phyloP scores from a whole-genome alignment of 2,113 vertebrate genomes.

The Donacobius atricapilla region DNA sequence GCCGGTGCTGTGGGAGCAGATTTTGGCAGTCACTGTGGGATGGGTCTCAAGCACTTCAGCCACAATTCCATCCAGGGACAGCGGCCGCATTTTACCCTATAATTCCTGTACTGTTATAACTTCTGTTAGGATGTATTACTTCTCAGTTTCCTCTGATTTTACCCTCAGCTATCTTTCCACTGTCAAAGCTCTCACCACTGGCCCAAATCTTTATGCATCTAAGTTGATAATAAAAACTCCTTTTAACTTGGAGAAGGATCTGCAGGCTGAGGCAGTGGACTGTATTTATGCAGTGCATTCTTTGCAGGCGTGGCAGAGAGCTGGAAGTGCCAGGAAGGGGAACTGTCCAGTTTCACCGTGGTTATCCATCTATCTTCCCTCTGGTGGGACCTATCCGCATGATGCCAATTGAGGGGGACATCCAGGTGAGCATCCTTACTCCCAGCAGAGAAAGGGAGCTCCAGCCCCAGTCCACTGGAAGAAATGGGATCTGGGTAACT shows the following conservation, averaged over 20 bases:
- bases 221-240: not conserved
- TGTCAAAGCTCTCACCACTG: not conserved
- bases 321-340: not conserved
- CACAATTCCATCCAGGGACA: not conserved
- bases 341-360: not conserved
- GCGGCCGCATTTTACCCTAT: not conserved
- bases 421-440: accelerated
- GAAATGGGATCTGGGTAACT: not conserved
- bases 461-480: not conserved
- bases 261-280: not conserved
- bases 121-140: too few relatives aligned
- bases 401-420: not conserved
- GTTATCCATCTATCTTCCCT: not conserved
- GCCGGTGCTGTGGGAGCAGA: not conserved
- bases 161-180: not conserved
- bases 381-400: not conserved
- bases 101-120: too few relatives aligned
- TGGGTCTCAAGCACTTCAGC: not conserved
- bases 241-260: not conserved
- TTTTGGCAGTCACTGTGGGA: not conserved
- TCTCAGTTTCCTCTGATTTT: not conserved
- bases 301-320: not conserved
- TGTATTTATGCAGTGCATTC: not conserved
- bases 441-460: not conserved
- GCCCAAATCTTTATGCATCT: not conserved